Evolutionary conservation across 1,140 invertebrate genomes (phyloP), one percentile per base, ranked within the genome.

Genomic region (Ceratina australensis): DNA sequence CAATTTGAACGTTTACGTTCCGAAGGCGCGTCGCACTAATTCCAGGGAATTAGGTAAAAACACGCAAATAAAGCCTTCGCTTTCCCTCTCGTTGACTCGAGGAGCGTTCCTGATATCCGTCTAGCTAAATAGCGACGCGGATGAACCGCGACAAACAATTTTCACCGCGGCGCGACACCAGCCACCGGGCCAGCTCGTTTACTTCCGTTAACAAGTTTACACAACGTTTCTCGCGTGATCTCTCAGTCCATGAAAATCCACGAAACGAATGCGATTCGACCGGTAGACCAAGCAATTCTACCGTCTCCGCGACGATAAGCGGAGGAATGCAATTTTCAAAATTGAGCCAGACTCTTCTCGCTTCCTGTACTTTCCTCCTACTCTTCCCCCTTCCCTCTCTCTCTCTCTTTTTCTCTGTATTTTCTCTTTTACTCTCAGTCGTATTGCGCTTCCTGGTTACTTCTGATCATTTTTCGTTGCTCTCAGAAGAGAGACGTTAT

Each of bases 251-350:
- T 20, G 50, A n/a, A 69, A 76, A 50, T 65, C 52, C 49, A 60
- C 66, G 52, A 57, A 72, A 56, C 49, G 42, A 64, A 64, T 56
- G 60, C 28, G 79, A 71, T 60, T 33, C 63, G 20, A n/a, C 7
- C 20, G 64, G 33, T 47, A 28, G 47, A 47, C 18, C 33, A 42
- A 42, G 50, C 63, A 64, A 73, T 72, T 26, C 68, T 50, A 20
- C 79, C 72, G 74, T 78, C 63, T 50, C 7, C 13, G n/a, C 56
- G 47, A 61, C 33, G 78, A 82, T 82, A 82, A 83, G 69, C 47
- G 59, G 42, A 50, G 28, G 64, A 63, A 77, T 26, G 42, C 65
- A 83, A 78, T 83, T 81, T 78, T 78, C n/a, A 72, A 56, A 82
- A 81, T 78, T 82, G 69, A 72, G 49, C 60, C 42, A 22, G 59